Evolutionary conservation across 2,113 vertebrate species (phyloP), one percentile per base, ranked within the genome.

Genomic region (Alligator mississippiensis): DNA sequence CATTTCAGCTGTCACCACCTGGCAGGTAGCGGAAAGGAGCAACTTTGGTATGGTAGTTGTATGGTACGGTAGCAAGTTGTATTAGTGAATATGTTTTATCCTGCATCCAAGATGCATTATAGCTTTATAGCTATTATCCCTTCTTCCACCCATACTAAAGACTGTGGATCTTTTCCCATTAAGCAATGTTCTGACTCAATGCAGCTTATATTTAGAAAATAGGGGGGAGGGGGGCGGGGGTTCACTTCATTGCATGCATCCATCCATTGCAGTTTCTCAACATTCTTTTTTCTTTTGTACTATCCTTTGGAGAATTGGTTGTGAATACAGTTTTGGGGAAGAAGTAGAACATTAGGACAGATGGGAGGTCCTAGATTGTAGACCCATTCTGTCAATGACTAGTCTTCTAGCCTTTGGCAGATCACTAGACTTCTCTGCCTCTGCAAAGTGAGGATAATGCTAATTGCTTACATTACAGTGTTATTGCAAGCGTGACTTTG

Each of bases 1-100:
- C 85, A 62, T 95, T 93, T 92, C 87, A 77, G 87, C 94, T 96
- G 92, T 88, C 94, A 94, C 88, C 89, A 95, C 94, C 92, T 94
- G 94, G 95, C 94, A 93, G 96, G 92, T 94, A 93, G 75, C 18
- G 19, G 30, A 72, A 22, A 12, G 30, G 11, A 72, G 47, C 38
- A 72, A 72, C 78, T 94, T 93, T 85, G 63, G 82, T 88, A 38
- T n/a, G 47, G 7, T 47, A 47, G 47, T 47, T 47, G 47, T 47
- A 47, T 3, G 47, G 47, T 54, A 59, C 77, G 18, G 24, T 62
- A 22, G 81, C 28, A 76, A 77, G 83, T 88, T 92, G 82, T 95
- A n/a, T 76, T 93, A 83, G 87, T 95, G n/a, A 12, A 5, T 79
- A 61, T 86, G 59, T 88, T 66, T 91, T 61, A 62, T 17, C 66